phyloP scores from a whole-genome alignment of 2,888 invertebrate genomes.

The Chloromyia formosa region DNA sequence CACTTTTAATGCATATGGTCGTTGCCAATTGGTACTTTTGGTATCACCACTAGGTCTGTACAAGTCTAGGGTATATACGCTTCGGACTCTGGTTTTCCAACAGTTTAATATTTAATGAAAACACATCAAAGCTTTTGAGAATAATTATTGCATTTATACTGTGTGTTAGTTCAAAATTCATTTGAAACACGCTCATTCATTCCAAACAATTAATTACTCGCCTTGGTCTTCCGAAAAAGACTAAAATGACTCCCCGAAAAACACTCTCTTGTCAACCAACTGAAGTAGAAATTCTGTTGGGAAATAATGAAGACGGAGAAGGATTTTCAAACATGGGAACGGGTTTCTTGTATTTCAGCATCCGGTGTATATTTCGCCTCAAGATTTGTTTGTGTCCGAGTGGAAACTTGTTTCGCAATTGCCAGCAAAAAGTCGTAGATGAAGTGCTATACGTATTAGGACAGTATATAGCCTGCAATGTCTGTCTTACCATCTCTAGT shows the following conservation, averaged over 20 bases:
- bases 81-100: too few relatives aligned
- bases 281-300: conserved; percentile 14
- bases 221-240: neutral
- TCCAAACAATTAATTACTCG: too few relatives aligned
- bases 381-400: conserved; percentile 31
- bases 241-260: conserved; percentile 10
- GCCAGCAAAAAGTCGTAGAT: conserved; percentile 14
- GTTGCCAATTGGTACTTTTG: too few relatives aligned
- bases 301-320: conserved; percentile 13
- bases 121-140: too few relatives aligned
- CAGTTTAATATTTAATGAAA: too few relatives aligned
- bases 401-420: conserved; percentile 6
- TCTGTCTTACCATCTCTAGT: neutral
- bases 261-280: neutral
- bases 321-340: neutral
- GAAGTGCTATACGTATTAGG: neutral
- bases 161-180: too few relatives aligned
- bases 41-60: too few relatives aligned
- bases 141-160: too few relatives aligned
- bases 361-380: conserved; percentile 25
- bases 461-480: neutral
- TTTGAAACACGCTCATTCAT: too few relatives aligned
- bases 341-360: conserved; percentile 5
- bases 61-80: too few relatives aligned
- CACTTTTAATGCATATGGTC: too few relatives aligned